Base-by-base conservation (phyloP, 2,797 vertebrate genomes). In the Okamejei kenojei region DNA sequence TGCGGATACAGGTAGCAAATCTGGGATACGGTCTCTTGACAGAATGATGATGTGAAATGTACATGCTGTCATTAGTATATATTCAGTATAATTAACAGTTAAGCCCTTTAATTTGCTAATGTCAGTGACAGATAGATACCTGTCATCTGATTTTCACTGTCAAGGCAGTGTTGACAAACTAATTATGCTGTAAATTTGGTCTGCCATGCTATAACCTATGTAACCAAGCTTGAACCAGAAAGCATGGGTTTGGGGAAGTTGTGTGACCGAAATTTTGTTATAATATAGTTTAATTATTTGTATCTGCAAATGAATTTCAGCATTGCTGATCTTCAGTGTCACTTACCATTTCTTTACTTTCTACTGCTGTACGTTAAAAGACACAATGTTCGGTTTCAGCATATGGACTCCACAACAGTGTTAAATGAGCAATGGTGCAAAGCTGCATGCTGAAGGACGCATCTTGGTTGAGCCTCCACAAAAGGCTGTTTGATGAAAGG, bases 381-480 rank as follows among this genome's bases (percentile, higher is more conserved):
- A 35, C 61, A 35, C 11, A 7, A 86, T 86, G 63, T 68, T 35
- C 1, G 35, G 0, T 54, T 68, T 86, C 61, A 15, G 35, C 13
- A 26, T n/a, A 45, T 45, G 65, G 68, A 73, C 71, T 90, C 88
- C 68, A 32, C 38, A 91, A 71, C 73, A 71, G 15, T 35, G 5
- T 9, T 92, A 29, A 74, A 58, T 76, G 90, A 76, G 90, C 71
- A 92, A 74, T 92, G 68, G 71, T 74, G 54, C 65, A 76, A 71
- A 5, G 71, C 71, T 23, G 23, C 19, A 6, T 23, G 71, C 71
- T 23, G 19, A 73, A 73, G 23, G 71, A 73, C 21, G 7, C 19
- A 68, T 45, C 45, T 45, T 45, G 65, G 13, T 68, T 68, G 65
- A 73, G 21, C 71, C 71, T 26, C 21, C 17, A 4, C 19, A 73